Evolutionary conservation across 2,797 vertebrate species (phyloP).

Genomic region (Chrosomus eos): DNA sequence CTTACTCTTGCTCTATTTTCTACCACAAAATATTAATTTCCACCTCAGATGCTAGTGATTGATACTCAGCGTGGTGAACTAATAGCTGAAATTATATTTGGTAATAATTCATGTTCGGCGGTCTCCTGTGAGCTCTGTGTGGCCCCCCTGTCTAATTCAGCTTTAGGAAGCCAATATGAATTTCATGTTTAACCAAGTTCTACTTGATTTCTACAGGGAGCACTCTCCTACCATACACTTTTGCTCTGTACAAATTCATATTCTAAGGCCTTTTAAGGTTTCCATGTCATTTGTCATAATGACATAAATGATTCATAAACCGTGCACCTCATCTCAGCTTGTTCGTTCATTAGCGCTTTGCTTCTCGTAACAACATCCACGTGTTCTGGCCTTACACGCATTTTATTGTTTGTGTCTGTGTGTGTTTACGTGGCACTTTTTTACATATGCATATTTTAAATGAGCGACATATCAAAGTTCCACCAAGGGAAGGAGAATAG

Average conservation of each 20-base stretch:
- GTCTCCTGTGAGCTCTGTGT: constrained; percentile 86
- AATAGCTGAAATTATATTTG: constrained; percentile 96
- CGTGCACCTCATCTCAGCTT: constrained; percentile 47
- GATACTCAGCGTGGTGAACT: constrained; percentile 90
- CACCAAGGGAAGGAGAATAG: constrained; percentile 46
- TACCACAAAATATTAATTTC: constrained; percentile 85
- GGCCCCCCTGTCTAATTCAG: constrained; percentile 88
- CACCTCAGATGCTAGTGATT: constrained; percentile 88
- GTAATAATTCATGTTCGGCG: constrained; percentile 94
- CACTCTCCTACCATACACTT: constrained; percentile 67
- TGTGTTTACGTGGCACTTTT: constrained; percentile 51
- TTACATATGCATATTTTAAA: constrained; percentile 62
- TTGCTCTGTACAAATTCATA: constrained; percentile 65
- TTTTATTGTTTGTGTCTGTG: constrained; percentile 54
- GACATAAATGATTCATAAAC: constrained; percentile 56
- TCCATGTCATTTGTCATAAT: constrained; percentile 48
- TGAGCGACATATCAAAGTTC: constrained; percentile 56
- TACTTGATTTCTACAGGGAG: constrained; percentile 81
- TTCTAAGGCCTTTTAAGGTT: constrained; percentile 57
- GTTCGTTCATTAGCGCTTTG: constrained; percentile 55
- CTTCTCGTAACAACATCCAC: constrained; percentile 49
- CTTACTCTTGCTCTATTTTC: constrained; percentile 69
- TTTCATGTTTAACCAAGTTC: constrained; percentile 87
- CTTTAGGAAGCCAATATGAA: constrained; percentile 87
- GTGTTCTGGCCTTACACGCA: not conserved